Base-by-base conservation (phyloP, 2,888 invertebrate genomes). In the Platycheirus albimanus region DNA sequence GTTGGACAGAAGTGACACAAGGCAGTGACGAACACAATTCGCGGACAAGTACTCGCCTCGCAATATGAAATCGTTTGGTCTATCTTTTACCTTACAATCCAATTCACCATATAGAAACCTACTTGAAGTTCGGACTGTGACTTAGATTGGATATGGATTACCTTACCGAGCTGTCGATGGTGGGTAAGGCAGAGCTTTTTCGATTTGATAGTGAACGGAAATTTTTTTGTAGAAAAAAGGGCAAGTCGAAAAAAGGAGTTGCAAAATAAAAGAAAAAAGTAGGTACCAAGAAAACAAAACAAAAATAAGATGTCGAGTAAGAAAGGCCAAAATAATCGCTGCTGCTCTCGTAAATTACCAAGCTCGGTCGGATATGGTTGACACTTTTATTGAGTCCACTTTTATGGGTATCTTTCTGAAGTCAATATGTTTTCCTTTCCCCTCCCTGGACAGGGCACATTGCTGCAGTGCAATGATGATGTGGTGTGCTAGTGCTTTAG, bases 351-450 rank as follows among this genome's bases (percentile, higher is more conserved):
- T 83, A 83, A 83, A 83, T 83, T 83, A 77, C 78, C 72, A 77
- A 77, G 83, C 77, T 72, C 64, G 78, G 83, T 83, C 83, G 83
- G 83, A 83, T 83, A 83, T 78, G 74, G 72, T 83, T 83, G 83
- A 78, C 83, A 83, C 83, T 83, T 83, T 83, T 83, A 83, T 83
- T 83, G 83, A 83, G 78, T 83, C 78, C 83, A 83, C 77, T 67
- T 83, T 83, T 83, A 78, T 69, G 83, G 83, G 83, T 83, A 78
- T 78, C 83, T 77, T 69, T 74, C 33, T 36, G 47, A 67, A 83
- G 83, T 83, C 83, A 83, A 83, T 83, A 83, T 72, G 69, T 74
- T 74, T 56, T 30, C 30, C 54, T 30, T 52, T 36, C 38, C 75
- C 49, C 15, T 38, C 43, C 38, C 15, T 33, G n/a, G n/a, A n/a